A percentile compares a stretch with the other conserved stretches of the same genome.
These are phyloP conservation scores for Cynopterus brachyotis DNA, from an alignment of 2,113 vertebrate genomes.

Conservation along the genomic window DNA sequence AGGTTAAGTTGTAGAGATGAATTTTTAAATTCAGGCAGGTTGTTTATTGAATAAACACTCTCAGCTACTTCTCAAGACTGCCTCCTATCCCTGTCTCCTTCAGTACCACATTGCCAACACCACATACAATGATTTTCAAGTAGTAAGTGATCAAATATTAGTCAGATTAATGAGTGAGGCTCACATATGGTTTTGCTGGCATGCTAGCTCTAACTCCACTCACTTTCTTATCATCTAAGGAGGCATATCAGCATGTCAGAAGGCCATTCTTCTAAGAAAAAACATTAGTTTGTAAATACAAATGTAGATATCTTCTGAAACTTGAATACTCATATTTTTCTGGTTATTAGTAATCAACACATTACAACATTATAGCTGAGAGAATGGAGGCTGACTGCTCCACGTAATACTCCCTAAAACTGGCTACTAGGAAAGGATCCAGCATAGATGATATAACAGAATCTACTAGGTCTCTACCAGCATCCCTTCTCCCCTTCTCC, in stretches of 20 bases:
- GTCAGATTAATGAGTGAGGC: neutral
- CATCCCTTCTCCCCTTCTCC: neutral
- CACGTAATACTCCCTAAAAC: neutral
- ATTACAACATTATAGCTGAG: neutral
- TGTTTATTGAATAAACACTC: neutral
- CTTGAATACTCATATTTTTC: neutral
- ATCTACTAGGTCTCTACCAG: neutral
- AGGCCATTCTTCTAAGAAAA: neutral
- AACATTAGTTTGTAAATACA: neutral
- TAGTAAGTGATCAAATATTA: neutral
- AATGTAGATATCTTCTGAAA: neutral
- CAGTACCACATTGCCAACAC: neutral
- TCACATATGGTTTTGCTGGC: neutral
- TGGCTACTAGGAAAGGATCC: neutral
- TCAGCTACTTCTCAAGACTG: neutral
- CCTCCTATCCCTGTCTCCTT: neutral
- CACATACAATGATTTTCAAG: neutral
- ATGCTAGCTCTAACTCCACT: neutral
- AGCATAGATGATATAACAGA: neutral
- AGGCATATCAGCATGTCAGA: neutral
- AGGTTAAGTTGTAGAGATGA: neutral
- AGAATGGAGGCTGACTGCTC: neutral
- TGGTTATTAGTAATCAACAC: neutral
- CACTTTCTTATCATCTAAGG: neutral
- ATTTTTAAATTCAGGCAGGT: slow-evolving; percentile 4